Evolutionary conservation across 1,140 invertebrate genomes (phyloP).

Genomic region (Drosophila kepulauana): DNA sequence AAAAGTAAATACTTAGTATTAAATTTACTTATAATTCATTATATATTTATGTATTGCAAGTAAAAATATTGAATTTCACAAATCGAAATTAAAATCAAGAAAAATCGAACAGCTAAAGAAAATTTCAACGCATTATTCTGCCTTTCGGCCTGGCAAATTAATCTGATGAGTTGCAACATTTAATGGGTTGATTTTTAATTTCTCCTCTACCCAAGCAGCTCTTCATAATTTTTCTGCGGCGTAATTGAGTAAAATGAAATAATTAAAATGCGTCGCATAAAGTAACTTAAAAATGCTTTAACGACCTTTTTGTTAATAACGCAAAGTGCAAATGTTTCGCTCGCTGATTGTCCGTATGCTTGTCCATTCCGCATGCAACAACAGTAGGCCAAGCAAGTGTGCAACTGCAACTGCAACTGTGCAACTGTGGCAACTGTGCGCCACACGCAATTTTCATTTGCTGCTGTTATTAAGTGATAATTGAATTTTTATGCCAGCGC

Average conservation of each 20-base stretch:
- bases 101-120: neutral
- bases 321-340: conserved; percentile 73
- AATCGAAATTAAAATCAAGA: too few relatives aligned
- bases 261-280: conserved; percentile 72
- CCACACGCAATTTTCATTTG: conserved; percentile 70
- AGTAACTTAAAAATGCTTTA: conserved; percentile 76
- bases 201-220: conserved; percentile 1
- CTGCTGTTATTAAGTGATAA: conserved; percentile 79
- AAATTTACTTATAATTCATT: neutral
- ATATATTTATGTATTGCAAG: neutral
- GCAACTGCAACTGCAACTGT: conserved; percentile 10
- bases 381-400: conserved; percentile 43
- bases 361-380: conserved; percentile 32
- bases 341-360: conserved; percentile 36
- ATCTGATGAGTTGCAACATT: conserved; percentile 1
- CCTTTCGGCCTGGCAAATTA: too few relatives aligned
- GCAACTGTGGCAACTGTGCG: conserved; percentile 45
- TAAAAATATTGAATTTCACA: too few relatives aligned
- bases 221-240: conserved; percentile 36
- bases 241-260: conserved; percentile 77
- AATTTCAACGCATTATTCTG: neutral
- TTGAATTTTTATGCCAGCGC: conserved; percentile 76
- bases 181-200: conserved; percentile 27
- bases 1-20: neutral
- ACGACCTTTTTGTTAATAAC: conserved; percentile 79